Evolutionary conservation across 2,797 vertebrate species (phyloP).

Genomic region (Pseudochirops cupreus): DNA sequence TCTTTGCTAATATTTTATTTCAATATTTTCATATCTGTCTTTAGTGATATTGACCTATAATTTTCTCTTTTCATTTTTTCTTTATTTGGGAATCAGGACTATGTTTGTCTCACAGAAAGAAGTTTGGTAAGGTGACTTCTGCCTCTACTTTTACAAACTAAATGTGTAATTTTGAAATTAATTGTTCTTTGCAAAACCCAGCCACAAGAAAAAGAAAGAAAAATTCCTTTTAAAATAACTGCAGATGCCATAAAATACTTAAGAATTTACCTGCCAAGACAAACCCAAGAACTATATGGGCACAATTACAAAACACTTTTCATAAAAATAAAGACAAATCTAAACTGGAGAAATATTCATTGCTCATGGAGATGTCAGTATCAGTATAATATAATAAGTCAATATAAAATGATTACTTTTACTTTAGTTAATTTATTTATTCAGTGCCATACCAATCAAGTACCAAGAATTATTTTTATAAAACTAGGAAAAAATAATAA

Average conservation of each 20-base stretch:
- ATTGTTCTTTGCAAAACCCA: neutral
- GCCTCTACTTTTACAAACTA: too few species aligned
- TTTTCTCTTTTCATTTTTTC: neutral
- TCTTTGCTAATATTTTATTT: neutral
- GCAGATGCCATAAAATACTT: neutral
- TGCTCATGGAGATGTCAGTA: too few species aligned
- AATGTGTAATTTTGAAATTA: neutral
- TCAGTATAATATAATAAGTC: too few species aligned
- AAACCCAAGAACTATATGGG: neutral
- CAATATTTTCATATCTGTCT: neutral
- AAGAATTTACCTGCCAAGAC: too few species aligned
- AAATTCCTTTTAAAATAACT: neutral
- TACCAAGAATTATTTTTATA: too few species aligned
- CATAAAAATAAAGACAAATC: neutral
- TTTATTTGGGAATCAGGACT: neutral
- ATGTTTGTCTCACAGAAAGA: neutral
- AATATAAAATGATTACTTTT: too few species aligned
- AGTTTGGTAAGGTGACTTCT: neutral
- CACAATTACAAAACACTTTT: neutral
- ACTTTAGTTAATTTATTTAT: too few species aligned
- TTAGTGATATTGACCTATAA: neutral
- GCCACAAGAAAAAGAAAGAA: neutral
- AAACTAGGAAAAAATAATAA: too few species aligned
- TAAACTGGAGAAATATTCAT: neutral
- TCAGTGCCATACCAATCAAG: too few species aligned